Evolutionary conservation across 2,113 vertebrate genomes (phyloP).

Genomic region (Channa maculata): DNA sequence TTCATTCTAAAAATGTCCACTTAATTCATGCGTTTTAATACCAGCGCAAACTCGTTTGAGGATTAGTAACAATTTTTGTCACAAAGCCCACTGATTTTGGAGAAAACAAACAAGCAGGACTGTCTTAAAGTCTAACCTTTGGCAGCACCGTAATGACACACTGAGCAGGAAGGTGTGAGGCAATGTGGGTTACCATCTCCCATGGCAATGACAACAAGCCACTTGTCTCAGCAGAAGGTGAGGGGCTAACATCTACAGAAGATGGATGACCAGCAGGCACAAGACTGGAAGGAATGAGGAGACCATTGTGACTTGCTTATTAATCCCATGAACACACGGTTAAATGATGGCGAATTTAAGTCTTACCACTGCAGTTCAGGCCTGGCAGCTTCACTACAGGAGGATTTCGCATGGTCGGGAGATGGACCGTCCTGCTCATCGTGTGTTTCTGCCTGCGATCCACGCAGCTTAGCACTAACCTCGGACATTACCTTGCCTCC

Average conservation of each 20-base stretch:
- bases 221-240: conserved; percentile 63
- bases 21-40: background rate
- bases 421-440: conserved; percentile 8
- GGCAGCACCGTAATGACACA: conserved; percentile 82
- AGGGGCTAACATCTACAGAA: conserved; percentile 53
- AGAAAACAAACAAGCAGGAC: too few relatives aligned
- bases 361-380: conserved; percentile 56
- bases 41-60: background rate
- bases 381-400: background rate
- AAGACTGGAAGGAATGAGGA: conserved; percentile 44
- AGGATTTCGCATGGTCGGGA: background rate
- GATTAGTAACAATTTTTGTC: background rate
- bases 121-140: conserved; percentile 66
- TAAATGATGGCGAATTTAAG: background rate
- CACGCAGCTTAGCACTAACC: background rate
- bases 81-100: background rate
- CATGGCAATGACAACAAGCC: conserved; percentile 81
- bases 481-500: conserved; percentile 57
- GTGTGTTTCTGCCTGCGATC: conserved; percentile 2
- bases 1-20: too few relatives aligned
- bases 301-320: background rate
- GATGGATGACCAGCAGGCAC: conserved; percentile 11
- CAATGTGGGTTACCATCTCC: conserved; percentile 82
- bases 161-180: conserved; percentile 82
- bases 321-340: background rate